These are phyloP conservation scores for Heliconius ethilla DNA, from an alignment of 2,888 invertebrate species.

Conservation along the genomic window DNA sequence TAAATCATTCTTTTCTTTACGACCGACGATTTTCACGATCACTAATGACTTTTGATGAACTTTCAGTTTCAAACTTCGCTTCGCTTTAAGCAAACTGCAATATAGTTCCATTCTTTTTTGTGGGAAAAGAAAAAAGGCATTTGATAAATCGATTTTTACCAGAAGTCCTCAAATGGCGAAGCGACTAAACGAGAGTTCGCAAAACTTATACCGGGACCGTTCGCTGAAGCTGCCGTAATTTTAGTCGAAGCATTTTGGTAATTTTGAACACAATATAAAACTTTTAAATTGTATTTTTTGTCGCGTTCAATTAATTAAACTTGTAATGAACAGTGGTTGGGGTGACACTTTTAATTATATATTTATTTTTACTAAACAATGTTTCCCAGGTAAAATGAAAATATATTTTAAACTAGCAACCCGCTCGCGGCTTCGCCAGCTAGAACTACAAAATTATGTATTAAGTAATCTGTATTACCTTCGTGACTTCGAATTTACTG, in stretches of 20 bases:
- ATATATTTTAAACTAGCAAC: not conserved
- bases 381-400: not conserved
- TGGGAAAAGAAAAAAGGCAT: not conserved
- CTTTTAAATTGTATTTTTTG: slow-evolving; percentile 7
- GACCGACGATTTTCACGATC: not conserved
- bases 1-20: not conserved
- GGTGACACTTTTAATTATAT: not conserved
- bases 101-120: not conserved
- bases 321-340: not conserved
- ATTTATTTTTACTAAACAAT: not conserved
- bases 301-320: not conserved
- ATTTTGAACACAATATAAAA: slow-evolving; percentile 7
- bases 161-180: not conserved
- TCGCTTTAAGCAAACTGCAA: not conserved
- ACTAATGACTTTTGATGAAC: not conserved
- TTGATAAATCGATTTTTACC: slow-evolving; percentile 9
- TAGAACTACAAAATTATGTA: no score
- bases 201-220: not conserved
- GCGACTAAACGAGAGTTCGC: slow-evolving; percentile 14
- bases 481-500: no score
- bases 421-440: no score
- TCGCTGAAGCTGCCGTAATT: slow-evolving; percentile 1
- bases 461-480: no score
- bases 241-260: not conserved
- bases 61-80: not conserved